Percentiles rank a stretch among this genome's conserved stretches.
These are phyloP conservation scores for Caenorhabditis sp. DNA, from an alignment of 2,888 invertebrate genomes.

Conservation along the genomic window DNA sequence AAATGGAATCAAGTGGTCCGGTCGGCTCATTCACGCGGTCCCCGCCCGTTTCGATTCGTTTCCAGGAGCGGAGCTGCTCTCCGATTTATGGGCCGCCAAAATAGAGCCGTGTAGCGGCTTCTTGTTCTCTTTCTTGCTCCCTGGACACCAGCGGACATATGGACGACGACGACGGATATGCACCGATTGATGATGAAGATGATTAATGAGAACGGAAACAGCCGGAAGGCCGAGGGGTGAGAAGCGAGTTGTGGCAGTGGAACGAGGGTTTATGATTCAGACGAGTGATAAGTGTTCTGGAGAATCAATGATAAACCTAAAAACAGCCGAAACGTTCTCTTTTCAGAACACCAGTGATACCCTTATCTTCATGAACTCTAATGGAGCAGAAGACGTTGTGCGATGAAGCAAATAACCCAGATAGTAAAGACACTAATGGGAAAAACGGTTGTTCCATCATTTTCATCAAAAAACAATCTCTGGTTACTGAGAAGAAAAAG, in stretches of 20 bases:
- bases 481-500: conserved; percentile 12
- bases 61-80: conserved; percentile 46
- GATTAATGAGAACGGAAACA: conserved; percentile 5
- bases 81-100: conserved; percentile 38
- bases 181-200: conserved; percentile 12
- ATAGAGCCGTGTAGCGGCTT: conserved; percentile 18
- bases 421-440: conserved; percentile 17
- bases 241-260: neutral
- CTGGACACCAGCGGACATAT: conserved; percentile 6
- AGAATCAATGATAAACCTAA: too few species aligned
- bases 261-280: neutral
- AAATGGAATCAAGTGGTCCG: conserved; percentile 30
- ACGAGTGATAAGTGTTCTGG: neutral
- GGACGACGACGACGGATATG: neutral
- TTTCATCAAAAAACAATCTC: conserved; percentile 21
- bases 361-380: conserved; percentile 20
- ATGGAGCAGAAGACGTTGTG: conserved; percentile 47
- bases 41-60: conserved; percentile 3
- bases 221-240: neutral
- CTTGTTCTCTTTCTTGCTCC: neutral
- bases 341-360: neutral
- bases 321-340: too few species aligned
- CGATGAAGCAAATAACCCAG: conserved; percentile 27
- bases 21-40: conserved; percentile 38
- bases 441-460: neutral